Evolutionary conservation across 2,797 vertebrate genomes (phyloP).

Genomic region (Squalus acanthias): DNA sequence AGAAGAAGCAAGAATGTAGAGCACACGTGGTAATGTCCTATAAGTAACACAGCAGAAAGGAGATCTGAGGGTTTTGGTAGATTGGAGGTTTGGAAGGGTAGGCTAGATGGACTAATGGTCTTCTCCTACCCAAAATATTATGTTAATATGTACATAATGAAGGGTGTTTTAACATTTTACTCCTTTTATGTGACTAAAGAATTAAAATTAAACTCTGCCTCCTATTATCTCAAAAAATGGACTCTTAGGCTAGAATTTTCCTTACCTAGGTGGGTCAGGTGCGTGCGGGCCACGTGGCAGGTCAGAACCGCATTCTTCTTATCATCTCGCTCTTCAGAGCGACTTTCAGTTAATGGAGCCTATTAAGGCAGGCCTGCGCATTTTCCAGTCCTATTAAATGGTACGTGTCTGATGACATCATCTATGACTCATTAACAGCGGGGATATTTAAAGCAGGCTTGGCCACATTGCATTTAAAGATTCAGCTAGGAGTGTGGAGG

Average conservation of each 20-base stretch:
- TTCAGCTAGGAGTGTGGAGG: too few relatives aligned
- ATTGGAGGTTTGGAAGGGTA: neutral
- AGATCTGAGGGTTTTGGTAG: neutral
- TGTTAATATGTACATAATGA: neutral
- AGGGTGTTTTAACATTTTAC: neutral
- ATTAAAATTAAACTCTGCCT: neutral
- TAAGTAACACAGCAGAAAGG: neutral
- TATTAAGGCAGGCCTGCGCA: too few relatives aligned
- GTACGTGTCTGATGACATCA: too few relatives aligned
- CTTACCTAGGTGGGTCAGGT: too few relatives aligned
- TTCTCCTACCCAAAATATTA: neutral
- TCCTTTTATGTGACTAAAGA: neutral
- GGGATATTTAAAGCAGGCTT: too few relatives aligned
- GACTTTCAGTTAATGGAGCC: too few relatives aligned
- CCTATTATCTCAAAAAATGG: neutral
- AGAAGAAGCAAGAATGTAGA: neutral
- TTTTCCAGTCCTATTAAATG: too few relatives aligned
- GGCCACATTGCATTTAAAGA: too few relatives aligned
- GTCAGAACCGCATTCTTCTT: too few relatives aligned
- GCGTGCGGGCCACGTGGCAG: too few relatives aligned
- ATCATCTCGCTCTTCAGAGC: too few relatives aligned
- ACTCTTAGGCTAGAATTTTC: neutral
- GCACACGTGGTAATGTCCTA: neutral
- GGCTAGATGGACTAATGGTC: neutral
- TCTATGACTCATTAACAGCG: too few relatives aligned